Base-by-base conservation (phyloP, 2,797 vertebrate genomes). In the Pseudochromis fuscus region DNA sequence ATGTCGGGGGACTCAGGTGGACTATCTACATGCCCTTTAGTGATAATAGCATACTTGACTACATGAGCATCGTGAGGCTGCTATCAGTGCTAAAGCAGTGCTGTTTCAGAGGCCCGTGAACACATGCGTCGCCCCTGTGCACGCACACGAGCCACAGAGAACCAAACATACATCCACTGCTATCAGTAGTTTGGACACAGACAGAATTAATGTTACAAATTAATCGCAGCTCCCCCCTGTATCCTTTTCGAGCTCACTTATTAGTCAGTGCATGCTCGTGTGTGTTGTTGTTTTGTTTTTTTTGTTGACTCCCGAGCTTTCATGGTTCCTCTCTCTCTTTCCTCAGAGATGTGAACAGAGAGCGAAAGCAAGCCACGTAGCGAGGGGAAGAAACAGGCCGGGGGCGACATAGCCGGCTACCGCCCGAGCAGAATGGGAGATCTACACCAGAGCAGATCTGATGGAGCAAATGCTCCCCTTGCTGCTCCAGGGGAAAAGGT, bases 331-430 rank as follows among this genome's bases (percentile, higher is more conserved):
- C 62, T 87, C 42, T 88, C 27, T 67, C 74, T 78, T 48, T 72
- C 18, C 73, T 78, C 93, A 95, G 94, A 93, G 70, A 94, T 94
- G 94, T 94, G 88, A 94, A 73, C 63, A 79, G 66, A 72, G 75
- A 77, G 67, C 52, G 76, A 78, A 71, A 73, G 44, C 0, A 19
- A 67, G 73, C 38, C 61, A 51, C 7, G 4, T 44, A 58, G 31
- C 55, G 18, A 7, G 48, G 24, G 9, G 27, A 37, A 19, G 65
- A 50, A 73, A 62, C 46, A 75, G 72, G 80, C 81, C 12, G 37
- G 56, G 63, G 69, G 84, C 75, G 25, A 67, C 71, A 18, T 24
- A 64, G 66, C 55, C 33, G 78, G 49, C 77, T 73, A 72, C 83
- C 31, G 77, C 66, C n/a, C 7, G 40, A 80, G 78, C 78, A 82